Percentiles rank a stretch among this genome's conserved stretches.
phyloP scores from a whole-genome alignment of 2,113 vertebrate genomes.

The Hippoglossus stenolepis region DNA sequence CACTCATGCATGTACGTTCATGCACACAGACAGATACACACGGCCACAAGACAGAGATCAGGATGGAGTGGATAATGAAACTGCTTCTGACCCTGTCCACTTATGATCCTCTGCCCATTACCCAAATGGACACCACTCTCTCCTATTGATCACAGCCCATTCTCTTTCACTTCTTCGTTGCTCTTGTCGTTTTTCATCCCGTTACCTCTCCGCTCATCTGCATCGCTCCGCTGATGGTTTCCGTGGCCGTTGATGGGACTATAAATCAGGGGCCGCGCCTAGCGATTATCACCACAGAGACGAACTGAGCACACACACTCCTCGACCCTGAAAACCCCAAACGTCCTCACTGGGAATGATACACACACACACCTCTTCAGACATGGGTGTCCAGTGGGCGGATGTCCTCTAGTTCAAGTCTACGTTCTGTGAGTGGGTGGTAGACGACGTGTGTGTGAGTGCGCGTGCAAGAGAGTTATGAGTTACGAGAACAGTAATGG shows the following conservation, averaged over 20 bases:
- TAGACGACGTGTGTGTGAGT: constrained; percentile 17
- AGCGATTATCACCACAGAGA: constrained; percentile 78
- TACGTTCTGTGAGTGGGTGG: constrained; percentile 14
- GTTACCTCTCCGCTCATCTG: constrained; percentile 83
- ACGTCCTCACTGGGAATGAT: constrained; percentile 62
- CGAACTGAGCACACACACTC: constrained; percentile 66
- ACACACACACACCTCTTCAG: constrained; percentile 44
- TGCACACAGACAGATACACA: constrained; percentile 6
- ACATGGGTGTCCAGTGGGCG: constrained; percentile 31
- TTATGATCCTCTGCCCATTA: constrained; percentile 92
- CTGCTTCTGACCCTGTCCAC: constrained; percentile 85
- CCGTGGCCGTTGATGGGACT: constrained; percentile 69
- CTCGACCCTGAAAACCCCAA: constrained; percentile 68
- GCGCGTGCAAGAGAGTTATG: constrained; percentile 52
- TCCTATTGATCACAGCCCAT: constrained; percentile 87
- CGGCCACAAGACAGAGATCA: constrained; percentile 57
- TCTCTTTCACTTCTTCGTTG: constrained; percentile 80
- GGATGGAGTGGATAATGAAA: constrained; percentile 85
- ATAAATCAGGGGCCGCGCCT: constrained; percentile 82
- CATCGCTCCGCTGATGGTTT: constrained; percentile 74
- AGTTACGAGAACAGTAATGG: constrained; percentile 72
- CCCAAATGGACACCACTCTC: constrained; percentile 92
- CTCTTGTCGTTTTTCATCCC: constrained; percentile 86
- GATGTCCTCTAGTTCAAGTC: constrained; percentile 47
- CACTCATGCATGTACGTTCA: constrained; percentile 40